phyloP scores from a whole-genome alignment of 2,888 invertebrate species.

The Octonoba sinensis region DNA sequence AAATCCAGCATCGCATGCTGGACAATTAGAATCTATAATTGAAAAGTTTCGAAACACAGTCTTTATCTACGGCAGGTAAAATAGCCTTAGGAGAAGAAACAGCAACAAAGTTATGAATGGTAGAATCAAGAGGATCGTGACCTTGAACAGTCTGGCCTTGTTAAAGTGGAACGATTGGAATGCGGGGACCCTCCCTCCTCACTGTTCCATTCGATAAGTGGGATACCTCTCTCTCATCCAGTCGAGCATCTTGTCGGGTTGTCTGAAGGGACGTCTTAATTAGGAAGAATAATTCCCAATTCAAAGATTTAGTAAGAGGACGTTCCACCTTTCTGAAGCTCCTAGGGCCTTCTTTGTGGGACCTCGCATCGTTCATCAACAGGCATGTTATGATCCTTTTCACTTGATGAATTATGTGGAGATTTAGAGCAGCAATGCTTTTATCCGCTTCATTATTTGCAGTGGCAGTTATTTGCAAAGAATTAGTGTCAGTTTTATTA shows the following conservation, averaged over 20 bases:
- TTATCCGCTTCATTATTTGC: no score
- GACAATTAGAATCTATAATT: neutral
- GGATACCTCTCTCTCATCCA: constrained; percentile 29
- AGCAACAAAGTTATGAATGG: constrained; percentile 39
- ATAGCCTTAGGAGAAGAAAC: no score
- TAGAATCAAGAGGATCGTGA: constrained; percentile 25
- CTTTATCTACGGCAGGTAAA: no score
- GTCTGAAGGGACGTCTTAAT: constrained; percentile 1
- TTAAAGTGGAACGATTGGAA: constrained; percentile 35
- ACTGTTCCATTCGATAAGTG: constrained; percentile 32
- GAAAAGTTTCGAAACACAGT: neutral
- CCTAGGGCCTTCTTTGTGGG: no score
- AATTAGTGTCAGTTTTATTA: constrained; percentile 2
- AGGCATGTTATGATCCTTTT: no score
- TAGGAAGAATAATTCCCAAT: neutral
- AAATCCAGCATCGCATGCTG: neutral
- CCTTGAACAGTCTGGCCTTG: constrained; percentile 41
- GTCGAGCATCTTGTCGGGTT: constrained; percentile 14
- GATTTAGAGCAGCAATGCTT: no score
- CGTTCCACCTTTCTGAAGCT: no score
- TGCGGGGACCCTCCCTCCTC: constrained; percentile 30
- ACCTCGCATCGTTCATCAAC: no score
- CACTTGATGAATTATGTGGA: no score
- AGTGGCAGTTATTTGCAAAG: no score
- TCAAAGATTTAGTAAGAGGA: no score